Base-by-base conservation (phyloP, 2,888 invertebrate genomes). In the Nebria salina region DNA sequence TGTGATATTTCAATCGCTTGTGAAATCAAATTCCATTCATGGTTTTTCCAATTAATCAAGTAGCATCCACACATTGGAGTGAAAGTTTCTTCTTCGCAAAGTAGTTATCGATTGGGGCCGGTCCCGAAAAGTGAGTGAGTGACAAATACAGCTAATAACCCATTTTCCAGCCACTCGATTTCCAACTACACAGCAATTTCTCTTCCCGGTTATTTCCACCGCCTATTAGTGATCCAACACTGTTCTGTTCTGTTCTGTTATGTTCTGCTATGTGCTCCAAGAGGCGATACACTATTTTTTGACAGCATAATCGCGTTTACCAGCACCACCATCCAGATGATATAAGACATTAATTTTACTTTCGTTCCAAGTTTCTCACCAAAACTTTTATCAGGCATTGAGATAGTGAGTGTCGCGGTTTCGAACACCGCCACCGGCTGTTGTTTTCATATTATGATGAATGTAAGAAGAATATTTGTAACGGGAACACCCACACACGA, bases 111-210 rank as follows among this genome's bases (percentile, higher is more conserved):
- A 20, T 20, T 20, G 20, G 43, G 43, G 43, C 43, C 20, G 20
- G 43, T 1, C 9, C 43, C 9, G 43, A 43, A 43, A 43, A 43
- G 13, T 26, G 72, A 26, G 26, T 68, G 75, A 73, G 81, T 81
- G 81, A 81, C 81, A 81, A 81, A 81, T 76, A 81, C 76, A 79
- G 75, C 78, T 82, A 82, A 82, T 82, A 82, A 81, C 82, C 81
- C 75, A 82, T 82, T 82, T 82, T 81, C 81, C 82, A 82, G 74
- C 74, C 70, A 75, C 77, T 82, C 81, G 76, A 77, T 82, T 82
- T 77, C 81, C 73, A 26, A 66, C 81, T 65, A 34, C 41, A 43
- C 15, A 68, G 42, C 76, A 64, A 81, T 81, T 81, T 81, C 80
- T 80, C 80, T 43, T 43, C 7, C 43, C 9, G 43, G 9, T 9